A percentile compares a stretch with the other conserved stretches of the same genome.
These are phyloP conservation scores for Pogonognathellus flavescens DNA, from an alignment of 1,140 invertebrate species.

Conservation along the genomic window DNA sequence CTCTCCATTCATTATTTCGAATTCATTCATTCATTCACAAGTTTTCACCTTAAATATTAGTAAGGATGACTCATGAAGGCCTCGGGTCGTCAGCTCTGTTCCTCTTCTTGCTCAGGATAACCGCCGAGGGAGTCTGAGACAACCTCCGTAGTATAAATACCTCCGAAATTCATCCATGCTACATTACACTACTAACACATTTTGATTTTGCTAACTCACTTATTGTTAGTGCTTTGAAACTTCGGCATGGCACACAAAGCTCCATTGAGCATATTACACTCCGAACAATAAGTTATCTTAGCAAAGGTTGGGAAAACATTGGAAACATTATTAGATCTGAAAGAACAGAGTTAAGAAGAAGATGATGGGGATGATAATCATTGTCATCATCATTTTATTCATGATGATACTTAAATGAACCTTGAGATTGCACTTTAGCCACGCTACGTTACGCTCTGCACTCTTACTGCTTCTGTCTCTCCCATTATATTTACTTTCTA, in stretches of 20 bases:
- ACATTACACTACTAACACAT: constrained; percentile 16
- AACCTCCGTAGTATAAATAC: not conserved
- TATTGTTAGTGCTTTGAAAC: not conserved
- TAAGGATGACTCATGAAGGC: too few relatives aligned
- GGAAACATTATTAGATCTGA: constrained; percentile 22
- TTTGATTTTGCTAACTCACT: not conserved
- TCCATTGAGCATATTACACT: too few relatives aligned
- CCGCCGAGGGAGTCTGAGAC: too few relatives aligned
- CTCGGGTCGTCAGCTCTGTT: not conserved
- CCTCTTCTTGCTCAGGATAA: not conserved
- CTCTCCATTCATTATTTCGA: not conserved
- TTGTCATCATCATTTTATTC: constrained; percentile 39
- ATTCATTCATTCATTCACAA: constrained; percentile 15
- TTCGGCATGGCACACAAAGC: too few relatives aligned
- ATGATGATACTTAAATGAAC: constrained; percentile 33
- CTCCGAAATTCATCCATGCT: not conserved
- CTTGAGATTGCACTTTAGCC: constrained; percentile 36
- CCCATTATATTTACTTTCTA: not conserved
- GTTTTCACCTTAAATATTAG: not conserved
- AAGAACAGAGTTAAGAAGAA: not conserved
- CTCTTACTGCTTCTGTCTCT: not conserved
- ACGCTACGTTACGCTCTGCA: not conserved
- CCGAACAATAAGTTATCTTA: too few relatives aligned
- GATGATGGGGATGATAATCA: constrained; percentile 21
- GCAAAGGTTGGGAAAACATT: constrained; percentile 4